Base-by-base conservation (phyloP, 2,888 invertebrate genomes). In the Incurvaria masculella region DNA sequence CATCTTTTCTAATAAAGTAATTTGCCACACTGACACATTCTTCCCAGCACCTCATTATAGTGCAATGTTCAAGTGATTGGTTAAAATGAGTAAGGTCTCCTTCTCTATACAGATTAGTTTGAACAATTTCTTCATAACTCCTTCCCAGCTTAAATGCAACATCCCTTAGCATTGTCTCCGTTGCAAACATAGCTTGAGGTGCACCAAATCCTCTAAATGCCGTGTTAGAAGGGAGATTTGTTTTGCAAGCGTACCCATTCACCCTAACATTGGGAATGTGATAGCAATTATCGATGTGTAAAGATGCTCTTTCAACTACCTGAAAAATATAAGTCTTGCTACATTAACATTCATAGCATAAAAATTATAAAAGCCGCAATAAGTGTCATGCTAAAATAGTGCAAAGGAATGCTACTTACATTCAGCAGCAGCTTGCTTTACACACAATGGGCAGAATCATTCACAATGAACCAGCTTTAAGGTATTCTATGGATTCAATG, bases 191-290 rank as follows among this genome's bases (percentile, higher is more conserved):
- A 4, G 88, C 92, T 65, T 95, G 92, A 0, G 95, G 95, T 0
- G 87, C 92, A 2, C 95, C 95, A 61, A 94, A 95, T 2, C 94
- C 94, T 60, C 97, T 80, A 61, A 96, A 97, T 0, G 97, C 96
- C 0, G 96, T 97, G 63, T 94, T 94, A 0, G 94, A 92, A 0
- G 94, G 87, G 54, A 92, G 68, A 73, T 97, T 95, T 0, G 97
- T 97, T 68, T 85, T 88, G 63, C 96, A 97, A 6, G 86, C 75
- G 63, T 84, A 86, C 1, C 89, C 89, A 20, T 73, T 74, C 0
- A 90, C 81, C 55, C 83, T 80, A 1, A 87, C 70, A 55, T 87
- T 86, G 6, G 89, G 89, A 56, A 95, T 84, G 55, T 79, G 82
- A 67, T 95, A 97, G 16, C 88, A 82, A 65, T 94, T 95, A 63